phyloP scores from a whole-genome alignment of 2,113 vertebrate species.

The Pseudorectes ferrugineus region DNA sequence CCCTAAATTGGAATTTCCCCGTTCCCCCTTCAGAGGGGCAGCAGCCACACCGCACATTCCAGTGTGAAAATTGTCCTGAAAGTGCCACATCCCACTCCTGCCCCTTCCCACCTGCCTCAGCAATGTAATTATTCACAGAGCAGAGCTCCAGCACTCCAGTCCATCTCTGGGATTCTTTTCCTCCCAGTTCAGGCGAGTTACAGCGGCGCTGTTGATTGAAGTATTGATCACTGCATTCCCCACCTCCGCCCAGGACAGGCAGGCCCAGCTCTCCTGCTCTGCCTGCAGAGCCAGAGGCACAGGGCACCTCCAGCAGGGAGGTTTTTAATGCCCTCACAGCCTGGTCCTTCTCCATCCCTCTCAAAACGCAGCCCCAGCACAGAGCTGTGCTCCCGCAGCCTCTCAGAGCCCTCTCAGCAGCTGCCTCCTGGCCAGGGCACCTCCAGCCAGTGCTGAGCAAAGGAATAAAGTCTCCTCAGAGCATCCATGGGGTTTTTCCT shows the following conservation, averaged over 20 bases:
- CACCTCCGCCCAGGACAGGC: not conserved
- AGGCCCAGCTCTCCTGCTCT: not conserved
- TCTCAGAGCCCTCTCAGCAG: not conserved
- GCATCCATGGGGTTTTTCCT: not conserved
- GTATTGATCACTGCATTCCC: not conserved
- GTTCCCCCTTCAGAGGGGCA: not conserved
- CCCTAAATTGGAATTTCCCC: not conserved
- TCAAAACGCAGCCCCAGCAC: not conserved
- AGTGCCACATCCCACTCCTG: not conserved
- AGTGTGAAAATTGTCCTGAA: not conserved
- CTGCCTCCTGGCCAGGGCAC: not conserved
- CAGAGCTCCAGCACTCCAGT: not conserved
- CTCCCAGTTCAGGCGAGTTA: not conserved
- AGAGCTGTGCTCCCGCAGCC: not conserved
- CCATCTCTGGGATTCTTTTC: conserved; percentile 15
- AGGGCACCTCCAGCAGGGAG: not conserved
- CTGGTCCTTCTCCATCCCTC: not conserved
- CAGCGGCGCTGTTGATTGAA: not conserved
- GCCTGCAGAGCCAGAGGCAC: not conserved
- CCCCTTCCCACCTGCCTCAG: not conserved
- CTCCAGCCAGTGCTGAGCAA: not conserved
- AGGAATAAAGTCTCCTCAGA: not conserved
- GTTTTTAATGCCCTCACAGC: fast-evolving
- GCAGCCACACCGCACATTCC: not conserved
- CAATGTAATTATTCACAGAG: conserved; percentile 27